phyloP scores from a whole-genome alignment of 2,797 vertebrate species.

The Siniperca obscura region DNA sequence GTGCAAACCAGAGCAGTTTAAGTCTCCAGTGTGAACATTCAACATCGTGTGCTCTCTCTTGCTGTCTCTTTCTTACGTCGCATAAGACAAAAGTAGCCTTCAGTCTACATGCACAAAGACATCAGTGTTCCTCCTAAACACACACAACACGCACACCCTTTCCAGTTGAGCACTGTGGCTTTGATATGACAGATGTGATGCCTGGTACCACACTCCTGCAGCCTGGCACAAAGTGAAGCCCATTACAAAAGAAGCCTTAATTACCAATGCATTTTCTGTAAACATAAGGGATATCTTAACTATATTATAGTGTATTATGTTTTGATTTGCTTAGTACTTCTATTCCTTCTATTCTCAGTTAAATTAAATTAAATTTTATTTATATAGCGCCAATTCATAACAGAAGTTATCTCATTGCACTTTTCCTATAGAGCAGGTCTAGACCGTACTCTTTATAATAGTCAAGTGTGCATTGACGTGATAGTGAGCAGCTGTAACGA shows the following conservation, averaged over 20 bases:
- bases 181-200: conserved; percentile 61
- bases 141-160: conserved; percentile 18
- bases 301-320: too few species aligned
- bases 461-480: too few species aligned
- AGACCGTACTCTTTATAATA: too few species aligned
- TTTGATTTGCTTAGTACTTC: too few species aligned
- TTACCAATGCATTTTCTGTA: conserved; percentile 5
- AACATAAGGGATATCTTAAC: not conserved
- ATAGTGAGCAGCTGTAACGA: too few species aligned
- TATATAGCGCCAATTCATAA: too few species aligned
- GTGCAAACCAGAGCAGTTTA: not conserved
- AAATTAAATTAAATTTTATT: too few species aligned
- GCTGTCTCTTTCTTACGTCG: conserved; percentile 32
- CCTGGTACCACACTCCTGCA: conserved; percentile 70
- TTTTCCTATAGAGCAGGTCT: too few species aligned
- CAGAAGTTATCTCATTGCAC: too few species aligned
- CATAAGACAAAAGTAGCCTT: conserved; percentile 63
- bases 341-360: too few species aligned
- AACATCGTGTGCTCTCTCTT: conserved; percentile 1
- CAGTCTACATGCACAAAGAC: conserved; percentile 74
- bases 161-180: conserved; percentile 39
- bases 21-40: not conserved
- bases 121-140: conserved; percentile 61
- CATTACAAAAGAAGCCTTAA: conserved; percentile 57
- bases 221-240: conserved; percentile 54